These are phyloP conservation scores for Rhadinocentrus ornatus DNA, from an alignment of 2,797 vertebrate species.

Conservation along the genomic window DNA sequence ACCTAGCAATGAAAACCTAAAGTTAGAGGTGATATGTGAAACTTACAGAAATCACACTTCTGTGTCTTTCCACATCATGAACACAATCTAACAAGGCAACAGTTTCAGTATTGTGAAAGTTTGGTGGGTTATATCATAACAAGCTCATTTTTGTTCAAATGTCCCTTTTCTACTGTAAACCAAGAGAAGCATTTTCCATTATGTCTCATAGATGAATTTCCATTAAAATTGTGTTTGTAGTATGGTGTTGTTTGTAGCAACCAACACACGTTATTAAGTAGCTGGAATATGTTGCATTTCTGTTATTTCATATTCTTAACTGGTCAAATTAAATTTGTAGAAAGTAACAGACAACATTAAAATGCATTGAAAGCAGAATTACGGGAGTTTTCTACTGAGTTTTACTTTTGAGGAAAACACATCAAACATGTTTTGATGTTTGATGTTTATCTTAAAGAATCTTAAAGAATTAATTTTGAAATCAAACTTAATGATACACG, in stretches of 20 bases:
- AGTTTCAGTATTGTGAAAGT: slow-evolving; percentile 39
- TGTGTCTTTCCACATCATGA: slow-evolving; percentile 22
- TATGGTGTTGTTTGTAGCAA: background rate
- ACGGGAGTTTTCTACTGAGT: background rate
- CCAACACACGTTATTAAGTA: background rate
- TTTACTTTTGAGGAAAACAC: background rate
- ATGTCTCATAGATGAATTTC: background rate
- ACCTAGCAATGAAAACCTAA: slow-evolving; percentile 32
- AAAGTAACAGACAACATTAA: background rate
- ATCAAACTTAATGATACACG: background rate
- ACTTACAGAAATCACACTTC: slow-evolving; percentile 54
- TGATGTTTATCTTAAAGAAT: background rate
- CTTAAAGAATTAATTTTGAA: too few relatives aligned
- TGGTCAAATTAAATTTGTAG: background rate
- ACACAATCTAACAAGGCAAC: slow-evolving; percentile 44
- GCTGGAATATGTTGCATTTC: background rate
- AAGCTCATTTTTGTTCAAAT: slow-evolving; percentile 32
- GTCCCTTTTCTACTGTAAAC: slow-evolving; percentile 22
- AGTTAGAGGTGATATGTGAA: slow-evolving; percentile 55
- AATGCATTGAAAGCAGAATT: background rate
- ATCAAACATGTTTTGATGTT: background rate
- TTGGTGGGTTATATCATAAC: slow-evolving; percentile 47
- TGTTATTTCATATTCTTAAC: background rate
- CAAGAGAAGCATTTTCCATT: slow-evolving; percentile 11
- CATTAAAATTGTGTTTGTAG: background rate